Percentiles rank a stretch among this genome's conserved stretches.
These are phyloP conservation scores for Bombus cullumanus DNA, from an alignment of 1,140 invertebrate genomes.

Conservation along the genomic window DNA sequence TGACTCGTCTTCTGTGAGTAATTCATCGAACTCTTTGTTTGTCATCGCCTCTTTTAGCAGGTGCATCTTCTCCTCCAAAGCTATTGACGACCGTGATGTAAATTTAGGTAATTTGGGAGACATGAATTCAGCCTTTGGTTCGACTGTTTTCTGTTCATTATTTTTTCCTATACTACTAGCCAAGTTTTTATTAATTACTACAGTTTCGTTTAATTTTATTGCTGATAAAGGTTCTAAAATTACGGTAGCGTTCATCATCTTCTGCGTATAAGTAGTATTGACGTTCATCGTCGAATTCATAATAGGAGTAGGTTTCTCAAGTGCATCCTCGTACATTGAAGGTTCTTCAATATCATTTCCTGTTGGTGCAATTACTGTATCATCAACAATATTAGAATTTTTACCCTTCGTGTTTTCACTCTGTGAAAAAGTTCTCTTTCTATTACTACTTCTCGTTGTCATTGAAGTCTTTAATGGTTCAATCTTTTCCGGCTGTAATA, in stretches of 20 bases:
- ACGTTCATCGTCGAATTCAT: slow-evolving; percentile 80
- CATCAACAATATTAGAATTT: slow-evolving; percentile 54
- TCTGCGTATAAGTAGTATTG: slow-evolving; percentile 67
- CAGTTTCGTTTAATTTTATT: slow-evolving; percentile 69
- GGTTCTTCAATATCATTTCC: slow-evolving; percentile 67
- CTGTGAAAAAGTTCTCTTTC: slow-evolving; percentile 1
- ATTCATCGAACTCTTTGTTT: slow-evolving; percentile 61
- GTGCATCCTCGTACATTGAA: slow-evolving; percentile 80
- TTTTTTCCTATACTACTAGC: neutral
- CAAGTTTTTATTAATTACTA: slow-evolving; percentile 57
- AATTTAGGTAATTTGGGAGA: neutral
- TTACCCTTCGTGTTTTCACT: neutral
- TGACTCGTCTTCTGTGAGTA: slow-evolving; percentile 81
- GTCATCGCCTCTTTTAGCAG: slow-evolving; percentile 36
- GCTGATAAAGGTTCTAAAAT: slow-evolving; percentile 68
- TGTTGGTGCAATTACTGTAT: slow-evolving; percentile 56
- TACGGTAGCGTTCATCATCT: slow-evolving; percentile 73
- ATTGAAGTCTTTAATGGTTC: neutral
- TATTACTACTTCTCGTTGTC: neutral
- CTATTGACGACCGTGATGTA: neutral
- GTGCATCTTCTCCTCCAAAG: slow-evolving; percentile 38
- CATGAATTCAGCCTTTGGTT: neutral
- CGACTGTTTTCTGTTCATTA: slow-evolving; percentile 26
- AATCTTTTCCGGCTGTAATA: neutral
- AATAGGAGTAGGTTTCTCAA: slow-evolving; percentile 74